These are phyloP conservation scores for Apamea epomidion DNA, from an alignment of 2,888 invertebrate genomes.

Conservation along the genomic window DNA sequence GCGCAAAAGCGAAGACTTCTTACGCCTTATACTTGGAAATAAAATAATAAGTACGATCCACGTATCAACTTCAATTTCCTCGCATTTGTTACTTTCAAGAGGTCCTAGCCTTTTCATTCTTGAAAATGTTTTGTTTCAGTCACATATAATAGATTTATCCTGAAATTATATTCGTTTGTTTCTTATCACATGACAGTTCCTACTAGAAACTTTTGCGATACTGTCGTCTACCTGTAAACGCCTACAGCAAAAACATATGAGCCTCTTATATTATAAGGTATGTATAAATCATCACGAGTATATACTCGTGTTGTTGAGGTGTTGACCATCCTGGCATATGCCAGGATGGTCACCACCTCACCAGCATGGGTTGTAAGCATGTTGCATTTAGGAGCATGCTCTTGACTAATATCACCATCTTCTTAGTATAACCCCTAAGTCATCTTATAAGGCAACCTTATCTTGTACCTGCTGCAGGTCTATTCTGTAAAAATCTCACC, in stretches of 20 bases:
- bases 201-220: neutral
- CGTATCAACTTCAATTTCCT: slow-evolving; percentile 43
- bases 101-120: slow-evolving; percentile 15
- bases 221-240: neutral
- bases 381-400: neutral
- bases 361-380: neutral
- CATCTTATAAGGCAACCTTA: neutral
- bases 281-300: neutral
- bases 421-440: neutral
- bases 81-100: slow-evolving; percentile 37
- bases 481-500: too few relatives aligned
- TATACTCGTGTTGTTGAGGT: too few relatives aligned
- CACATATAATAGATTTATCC: neutral
- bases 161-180: slow-evolving; percentile 11
- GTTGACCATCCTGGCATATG: too few relatives aligned
- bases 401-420: neutral
- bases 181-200: neutral
- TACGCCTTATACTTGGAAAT: slow-evolving; percentile 27
- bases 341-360: neutral
- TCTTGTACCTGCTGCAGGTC: too few relatives aligned
- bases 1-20: slow-evolving; percentile 20
- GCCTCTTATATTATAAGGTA: neutral
- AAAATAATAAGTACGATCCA: slow-evolving; percentile 46
- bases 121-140: slow-evolving; percentile 26
- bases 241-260: neutral